Evolutionary conservation across 1,140 invertebrate genomes (phyloP).

Genomic region (Bombyx mandarina): DNA sequence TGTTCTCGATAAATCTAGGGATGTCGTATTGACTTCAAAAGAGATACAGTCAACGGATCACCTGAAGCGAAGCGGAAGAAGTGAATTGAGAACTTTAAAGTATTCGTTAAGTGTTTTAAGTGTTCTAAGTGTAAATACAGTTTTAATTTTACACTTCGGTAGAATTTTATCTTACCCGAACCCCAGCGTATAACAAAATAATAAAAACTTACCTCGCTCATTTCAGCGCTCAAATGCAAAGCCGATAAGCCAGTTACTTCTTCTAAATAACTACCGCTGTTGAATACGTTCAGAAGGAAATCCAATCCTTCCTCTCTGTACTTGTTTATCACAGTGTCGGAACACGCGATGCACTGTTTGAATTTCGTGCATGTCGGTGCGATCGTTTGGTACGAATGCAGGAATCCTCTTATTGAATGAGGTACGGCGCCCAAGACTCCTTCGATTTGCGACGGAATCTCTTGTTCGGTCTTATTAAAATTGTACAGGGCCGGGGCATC

Average conservation of each 20-base stretch:
- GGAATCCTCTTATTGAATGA: constrained; percentile 94
- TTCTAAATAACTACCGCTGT: constrained; percentile 88
- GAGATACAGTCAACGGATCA: too few relatives aligned
- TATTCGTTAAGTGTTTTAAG: too few relatives aligned
- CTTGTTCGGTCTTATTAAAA: constrained; percentile 34
- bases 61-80: too few relatives aligned
- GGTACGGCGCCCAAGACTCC: constrained; percentile 89
- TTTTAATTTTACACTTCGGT: too few relatives aligned
- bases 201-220: constrained; percentile 73
- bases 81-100: too few relatives aligned
- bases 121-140: too few relatives aligned
- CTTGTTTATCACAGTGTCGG: constrained; percentile 75
- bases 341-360: constrained; percentile 94
- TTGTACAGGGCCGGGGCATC: constrained; percentile 76
- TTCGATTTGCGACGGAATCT: constrained; percentile 69
- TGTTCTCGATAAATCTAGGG: too few relatives aligned
- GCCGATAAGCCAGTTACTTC: constrained; percentile 88
- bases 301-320: constrained; percentile 79
- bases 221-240: constrained; percentile 77
- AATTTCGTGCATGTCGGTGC: constrained; percentile 88
- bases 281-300: constrained; percentile 90
- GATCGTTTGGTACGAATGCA: constrained; percentile 85
- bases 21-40: too few relatives aligned
- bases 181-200: constrained; percentile 1
- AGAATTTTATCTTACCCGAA: not conserved